Conservation (phyloP, 1,140 invertebrate species). For the Cydia pomonella region DNA sequence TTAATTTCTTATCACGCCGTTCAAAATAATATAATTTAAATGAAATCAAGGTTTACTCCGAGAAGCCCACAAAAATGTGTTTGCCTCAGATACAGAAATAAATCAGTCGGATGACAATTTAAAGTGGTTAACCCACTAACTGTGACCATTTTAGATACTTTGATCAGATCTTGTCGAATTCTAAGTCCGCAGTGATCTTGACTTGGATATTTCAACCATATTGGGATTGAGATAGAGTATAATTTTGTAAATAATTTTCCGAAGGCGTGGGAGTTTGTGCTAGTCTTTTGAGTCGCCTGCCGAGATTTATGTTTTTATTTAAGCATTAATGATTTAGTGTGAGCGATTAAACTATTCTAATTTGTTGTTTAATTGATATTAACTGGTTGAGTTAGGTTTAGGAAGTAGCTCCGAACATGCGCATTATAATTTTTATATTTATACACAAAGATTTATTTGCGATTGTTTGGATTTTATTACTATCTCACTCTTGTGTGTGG, state of each 20-base stretch:
- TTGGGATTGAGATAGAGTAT: conserved; percentile 48
- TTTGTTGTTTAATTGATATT: conserved; percentile 64
- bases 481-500: neutral
- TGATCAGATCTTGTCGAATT: conserved; percentile 78
- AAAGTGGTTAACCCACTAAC: conserved; percentile 82
- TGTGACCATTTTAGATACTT: conserved; percentile 81
- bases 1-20: conserved; percentile 19
- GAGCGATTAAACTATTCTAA: conserved; percentile 77
- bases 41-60: conserved; percentile 41
- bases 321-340: conserved; percentile 77
- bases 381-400: conserved; percentile 55
- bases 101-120: conserved; percentile 82
- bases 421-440: conserved; percentile 20
- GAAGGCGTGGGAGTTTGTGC: conserved; percentile 75
- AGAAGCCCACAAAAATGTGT: conserved; percentile 72
- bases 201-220: conserved; percentile 49
- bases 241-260: conserved; percentile 49
- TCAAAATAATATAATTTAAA: conserved; percentile 32
- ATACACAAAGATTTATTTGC: conserved; percentile 51
- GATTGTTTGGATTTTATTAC: conserved; percentile 33
- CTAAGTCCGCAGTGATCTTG: conserved; percentile 51
- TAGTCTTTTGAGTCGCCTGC: conserved; percentile 66
- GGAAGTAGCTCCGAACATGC: neutral
- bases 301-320: conserved; percentile 80
- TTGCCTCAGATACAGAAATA: conserved; percentile 80